Evolutionary conservation across 2,113 vertebrate genomes (phyloP), one percentile per base, ranked within the genome.

Genomic region (Pseudorasbora parva): DNA sequence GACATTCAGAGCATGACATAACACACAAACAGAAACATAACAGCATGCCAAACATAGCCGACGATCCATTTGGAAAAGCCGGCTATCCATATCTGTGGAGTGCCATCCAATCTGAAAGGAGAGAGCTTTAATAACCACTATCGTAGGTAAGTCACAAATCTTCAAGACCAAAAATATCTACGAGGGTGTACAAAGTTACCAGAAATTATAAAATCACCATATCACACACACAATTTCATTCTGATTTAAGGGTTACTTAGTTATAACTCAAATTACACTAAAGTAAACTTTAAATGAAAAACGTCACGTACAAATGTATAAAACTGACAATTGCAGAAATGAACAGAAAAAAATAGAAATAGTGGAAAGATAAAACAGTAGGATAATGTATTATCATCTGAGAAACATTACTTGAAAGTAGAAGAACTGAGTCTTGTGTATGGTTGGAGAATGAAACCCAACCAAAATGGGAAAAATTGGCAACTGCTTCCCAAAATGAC

Each of bases 391-490:
- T 19, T 43, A 88, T 23, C 69, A 27, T 60, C 51, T 33, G 64
- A 80, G 33, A 78, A 83, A 69, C 25, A 81, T 64, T 37, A 82
- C 77, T 87, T 64, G 91, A 88, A 94, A 94, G 93, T 90, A 93
- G 92, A 94, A 93, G 91, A 93, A 94, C 91, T 91, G 92, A 94
- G 93, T 93, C 41, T 91, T 91, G 62, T 86, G 82, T 54, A 54
- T 88, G 89, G 83, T 89, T 45, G 81, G 76, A 85, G 85, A 92
- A 64, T 71, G 89, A 84, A 78, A 77, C 72, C 73, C 66, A 43
- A 64, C 7, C 82, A 30, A 27, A 81, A 79, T 72, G 12, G 47
- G 54, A 75, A 73, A 83, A 84, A 64, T 78, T 83, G 41, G 64
- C 78, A 45, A 80, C 64, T 74, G 68, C 78, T 68, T 64, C 81